These are phyloP conservation scores for Rhynchonycteris naso DNA, from an alignment of 2,797 vertebrate species.

Conservation along the genomic window DNA sequence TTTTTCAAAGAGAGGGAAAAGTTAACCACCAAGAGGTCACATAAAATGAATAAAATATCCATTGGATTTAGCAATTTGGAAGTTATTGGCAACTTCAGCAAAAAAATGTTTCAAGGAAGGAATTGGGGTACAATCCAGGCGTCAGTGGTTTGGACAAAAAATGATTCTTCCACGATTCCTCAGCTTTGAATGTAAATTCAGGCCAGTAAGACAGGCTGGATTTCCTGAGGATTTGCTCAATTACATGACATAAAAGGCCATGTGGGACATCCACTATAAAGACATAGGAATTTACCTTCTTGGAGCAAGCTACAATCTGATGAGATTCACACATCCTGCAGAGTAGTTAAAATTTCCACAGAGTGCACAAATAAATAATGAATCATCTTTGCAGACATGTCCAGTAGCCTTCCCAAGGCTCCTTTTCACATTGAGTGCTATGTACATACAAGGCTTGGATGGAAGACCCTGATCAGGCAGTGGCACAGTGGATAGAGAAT, in stretches of 20 bases:
- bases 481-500: too few relatives aligned
- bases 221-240: not conserved
- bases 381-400: not conserved
- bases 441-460: not conserved
- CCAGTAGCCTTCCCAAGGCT: not conserved
- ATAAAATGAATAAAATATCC: not conserved
- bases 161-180: not conserved
- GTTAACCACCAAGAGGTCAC: not conserved
- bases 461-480: too few relatives aligned
- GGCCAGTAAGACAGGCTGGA: not conserved
- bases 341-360: not conserved
- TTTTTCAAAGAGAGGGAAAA: not conserved
- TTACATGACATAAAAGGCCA: not conserved
- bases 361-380: not conserved
- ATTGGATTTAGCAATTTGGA: conserved; percentile 17
- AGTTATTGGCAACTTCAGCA: not conserved
- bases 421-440: not conserved
- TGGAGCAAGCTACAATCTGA: not conserved
- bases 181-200: not conserved
- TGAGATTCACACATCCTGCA: not conserved
- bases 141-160: not conserved
- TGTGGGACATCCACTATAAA: not conserved
- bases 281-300: not conserved
- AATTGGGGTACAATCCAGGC: not conserved
- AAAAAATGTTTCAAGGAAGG: conserved; percentile 11